A percentile compares a stretch with the other conserved stretches of the same genome.
phyloP scores from a whole-genome alignment of 2,797 vertebrate genomes.

The Melanogrammus aeglefinus region DNA sequence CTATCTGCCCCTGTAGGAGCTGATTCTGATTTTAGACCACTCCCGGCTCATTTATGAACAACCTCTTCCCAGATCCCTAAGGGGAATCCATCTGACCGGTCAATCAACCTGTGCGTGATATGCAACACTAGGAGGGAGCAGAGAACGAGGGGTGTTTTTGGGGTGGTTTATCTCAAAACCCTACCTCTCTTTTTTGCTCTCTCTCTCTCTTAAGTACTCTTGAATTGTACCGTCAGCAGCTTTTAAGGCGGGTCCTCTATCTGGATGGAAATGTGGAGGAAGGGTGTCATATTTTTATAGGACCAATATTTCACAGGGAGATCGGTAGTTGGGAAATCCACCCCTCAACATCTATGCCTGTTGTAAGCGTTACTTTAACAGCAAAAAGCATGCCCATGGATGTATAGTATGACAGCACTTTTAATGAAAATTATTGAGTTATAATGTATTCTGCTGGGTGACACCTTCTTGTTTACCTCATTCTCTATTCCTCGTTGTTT shows the following conservation, averaged over 20 bases:
- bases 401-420: not conserved
- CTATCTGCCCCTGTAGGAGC: no score
- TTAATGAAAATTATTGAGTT: not conserved
- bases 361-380: not conserved
- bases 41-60: no score
- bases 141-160: not conserved
- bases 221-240: not conserved
- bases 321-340: not conserved
- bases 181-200: not conserved
- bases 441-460: not conserved
- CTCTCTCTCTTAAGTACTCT: not conserved
- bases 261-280: no score
- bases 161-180: no score
- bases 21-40: no score
- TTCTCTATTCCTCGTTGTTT: not conserved
- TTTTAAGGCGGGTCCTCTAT: not conserved
- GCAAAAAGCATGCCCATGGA: not conserved
- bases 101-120: not conserved
- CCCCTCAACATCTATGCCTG: not conserved
- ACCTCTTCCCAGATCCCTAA: not conserved
- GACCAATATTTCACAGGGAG: not conserved
- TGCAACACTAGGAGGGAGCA: not conserved
- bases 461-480: not conserved
- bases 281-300: not conserved
- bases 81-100: not conserved